Evolutionary conservation across 2,888 invertebrate species (phyloP).

Genomic region (Lepidocyrtinus sp.): DNA sequence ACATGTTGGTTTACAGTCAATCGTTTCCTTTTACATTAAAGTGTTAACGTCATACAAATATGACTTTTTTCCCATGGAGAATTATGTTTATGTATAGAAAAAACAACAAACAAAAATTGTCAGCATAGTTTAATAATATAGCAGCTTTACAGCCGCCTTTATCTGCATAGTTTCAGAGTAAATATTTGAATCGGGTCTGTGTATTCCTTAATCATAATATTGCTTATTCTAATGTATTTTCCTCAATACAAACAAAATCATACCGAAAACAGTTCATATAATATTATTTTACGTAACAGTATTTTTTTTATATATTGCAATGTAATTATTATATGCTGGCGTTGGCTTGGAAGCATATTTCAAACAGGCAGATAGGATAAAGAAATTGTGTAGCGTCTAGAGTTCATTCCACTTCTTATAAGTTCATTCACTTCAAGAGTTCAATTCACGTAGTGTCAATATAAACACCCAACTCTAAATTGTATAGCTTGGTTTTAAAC

Average conservation of each 20-base stretch:
- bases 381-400: neutral
- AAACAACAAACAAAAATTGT: neutral
- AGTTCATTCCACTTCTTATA: neutral
- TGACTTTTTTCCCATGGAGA: neutral
- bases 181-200: too few species aligned
- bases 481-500: too few species aligned
- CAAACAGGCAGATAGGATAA: neutral
- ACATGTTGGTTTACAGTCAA: neutral
- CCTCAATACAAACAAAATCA: too few species aligned
- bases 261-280: too few species aligned
- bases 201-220: neutral
- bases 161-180: neutral
- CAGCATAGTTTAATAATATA: neutral
- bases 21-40: neutral
- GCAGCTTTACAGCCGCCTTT: conserved; percentile 6
- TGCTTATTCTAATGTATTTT: too few species aligned
- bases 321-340: neutral
- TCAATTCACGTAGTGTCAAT: too few species aligned
- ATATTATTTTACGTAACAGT: too few species aligned
- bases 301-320: too few species aligned
- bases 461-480: too few species aligned
- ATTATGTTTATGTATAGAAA: too few species aligned
- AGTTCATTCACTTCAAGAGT: neutral
- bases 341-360: conserved; percentile 11
- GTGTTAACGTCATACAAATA: neutral